Conservation (phyloP, 92 coral and sea anemone genomes). For the Epizoanthus scotinus region DNA sequence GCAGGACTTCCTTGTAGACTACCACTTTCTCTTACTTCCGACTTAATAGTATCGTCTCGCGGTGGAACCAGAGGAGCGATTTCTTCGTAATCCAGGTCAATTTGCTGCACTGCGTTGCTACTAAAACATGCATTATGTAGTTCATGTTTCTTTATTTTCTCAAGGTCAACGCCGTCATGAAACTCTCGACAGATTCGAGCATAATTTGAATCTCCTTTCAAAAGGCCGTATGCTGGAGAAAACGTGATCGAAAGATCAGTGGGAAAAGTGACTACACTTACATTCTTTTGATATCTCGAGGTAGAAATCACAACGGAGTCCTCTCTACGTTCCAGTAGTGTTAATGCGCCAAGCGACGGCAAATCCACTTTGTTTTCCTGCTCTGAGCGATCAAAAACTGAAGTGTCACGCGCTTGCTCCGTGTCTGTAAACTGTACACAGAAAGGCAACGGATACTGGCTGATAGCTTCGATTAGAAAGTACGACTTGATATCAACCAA, state of each 20-base stretch:
- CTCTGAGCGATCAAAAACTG: neutral
- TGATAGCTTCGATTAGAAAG: constrained; percentile 20
- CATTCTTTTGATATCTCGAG: constrained; percentile 20
- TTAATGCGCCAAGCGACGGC: constrained; percentile 29
- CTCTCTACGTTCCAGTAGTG: constrained; percentile 6
- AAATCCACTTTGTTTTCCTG: constrained; percentile 2
- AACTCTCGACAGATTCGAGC: constrained; percentile 36
- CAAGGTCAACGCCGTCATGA: constrained; percentile 40
- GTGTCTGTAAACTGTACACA: neutral
- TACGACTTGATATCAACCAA: neutral
- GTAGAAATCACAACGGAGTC: constrained; percentile 24
- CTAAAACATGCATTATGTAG: constrained; percentile 5
- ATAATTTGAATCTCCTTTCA: constrained; percentile 23
- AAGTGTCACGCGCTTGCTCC: neutral
- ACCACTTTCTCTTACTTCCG: neutral
- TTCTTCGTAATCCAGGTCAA: constrained; percentile 22
- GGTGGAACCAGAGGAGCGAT: constrained; percentile 27
- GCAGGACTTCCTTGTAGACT: neutral
- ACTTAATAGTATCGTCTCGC: neutral
- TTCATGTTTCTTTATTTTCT: constrained; percentile 1
- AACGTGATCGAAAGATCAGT: constrained; percentile 27
- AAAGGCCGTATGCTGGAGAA: constrained; percentile 33
- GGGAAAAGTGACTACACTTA: constrained; percentile 27
- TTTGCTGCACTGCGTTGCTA: constrained; percentile 11
- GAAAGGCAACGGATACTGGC: neutral